Conservation (phyloP, 2,888 invertebrate genomes). For the Orchesella flavescens region DNA sequence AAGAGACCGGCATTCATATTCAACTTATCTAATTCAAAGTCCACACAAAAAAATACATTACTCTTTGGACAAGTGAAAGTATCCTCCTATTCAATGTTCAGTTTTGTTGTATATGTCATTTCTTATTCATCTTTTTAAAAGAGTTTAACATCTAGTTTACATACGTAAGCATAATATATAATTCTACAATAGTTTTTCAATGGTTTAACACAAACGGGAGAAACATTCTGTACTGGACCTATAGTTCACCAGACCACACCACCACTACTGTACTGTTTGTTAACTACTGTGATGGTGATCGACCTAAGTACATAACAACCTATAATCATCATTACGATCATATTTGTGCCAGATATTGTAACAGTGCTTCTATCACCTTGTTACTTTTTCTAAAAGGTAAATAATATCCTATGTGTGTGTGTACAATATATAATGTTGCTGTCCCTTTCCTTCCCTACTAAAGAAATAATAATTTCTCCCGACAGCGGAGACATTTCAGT, state of each 20-base stretch:
- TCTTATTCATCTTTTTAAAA: too few relatives aligned
- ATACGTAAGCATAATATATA: too few relatives aligned
- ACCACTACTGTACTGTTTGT: neutral
- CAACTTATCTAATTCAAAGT: neutral
- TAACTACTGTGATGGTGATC: slow-evolving; percentile 22
- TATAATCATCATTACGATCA: slow-evolving; percentile 54
- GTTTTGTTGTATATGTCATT: too few relatives aligned
- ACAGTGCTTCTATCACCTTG: slow-evolving; percentile 18
- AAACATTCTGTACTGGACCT: too few relatives aligned
- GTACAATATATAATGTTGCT: neutral
- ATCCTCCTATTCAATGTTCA: neutral
- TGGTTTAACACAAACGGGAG: too few relatives aligned
- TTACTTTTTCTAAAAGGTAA: neutral
- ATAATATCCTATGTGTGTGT: neutral
- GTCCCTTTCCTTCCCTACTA: neutral
- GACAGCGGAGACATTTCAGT: neutral
- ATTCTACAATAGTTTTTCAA: too few relatives aligned
- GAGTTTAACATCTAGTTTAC: too few relatives aligned
- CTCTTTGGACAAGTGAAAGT: neutral
- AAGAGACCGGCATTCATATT: neutral
- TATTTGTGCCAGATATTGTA: slow-evolving; percentile 48
- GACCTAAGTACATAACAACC: slow-evolving; percentile 39
- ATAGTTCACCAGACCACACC: too few relatives aligned
- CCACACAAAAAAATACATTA: neutral
- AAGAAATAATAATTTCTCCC: slow-evolving; percentile 17